Base-by-base conservation (phyloP, 1,140 invertebrate species). In the Macrotrachela quadricornifera region DNA sequence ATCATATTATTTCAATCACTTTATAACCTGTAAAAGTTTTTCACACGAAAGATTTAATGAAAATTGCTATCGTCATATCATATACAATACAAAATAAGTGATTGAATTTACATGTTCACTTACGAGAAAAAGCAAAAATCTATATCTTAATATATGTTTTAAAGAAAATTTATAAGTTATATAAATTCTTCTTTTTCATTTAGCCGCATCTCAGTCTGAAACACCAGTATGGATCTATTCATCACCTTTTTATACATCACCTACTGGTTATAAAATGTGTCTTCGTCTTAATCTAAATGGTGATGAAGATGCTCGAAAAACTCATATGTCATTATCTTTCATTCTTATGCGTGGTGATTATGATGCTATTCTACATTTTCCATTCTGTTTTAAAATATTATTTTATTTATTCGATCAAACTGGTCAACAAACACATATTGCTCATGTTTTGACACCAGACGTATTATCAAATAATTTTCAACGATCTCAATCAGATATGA, bases 231-330 rank as follows among this genome's bases (percentile, higher is more conserved):
- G 62, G 6, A 44, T 66, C 18, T 67, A 64, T 51, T 64, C 62
- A 15, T 64, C 65, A 50, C 66, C 66, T 9, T 68, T 69, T 54
- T 68, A 66, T 48, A 63, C 64, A 1, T 40, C 37, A 10, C 36
- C 42, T 10, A 63, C 59, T 54, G 64, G 67, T 9, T 69, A 69
- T 56, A 57, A 56, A 53, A 55, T 57, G 50, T 51, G 49, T 18
- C 14, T 42, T 9, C 40, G 49, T 13, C 11, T 57, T 11, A 48
- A 48, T 38, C 38, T 51, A n/a, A 51, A 57, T 51, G 57, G 57
- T 12, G 54, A 55, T 21, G 52, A 42, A 17, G 46, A 43, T 30
- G 57, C 47, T 43, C 45, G 46, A 36, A 46, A 50, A 16, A 55
- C 43, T 13, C 52, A 55, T 46, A 14, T 57, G 15, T 44, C 38